Percentiles rank a stretch among this genome's conserved stretches.
These are phyloP conservation scores for Turnix velox DNA, from an alignment of 2,113 vertebrate genomes.

Conservation along the genomic window DNA sequence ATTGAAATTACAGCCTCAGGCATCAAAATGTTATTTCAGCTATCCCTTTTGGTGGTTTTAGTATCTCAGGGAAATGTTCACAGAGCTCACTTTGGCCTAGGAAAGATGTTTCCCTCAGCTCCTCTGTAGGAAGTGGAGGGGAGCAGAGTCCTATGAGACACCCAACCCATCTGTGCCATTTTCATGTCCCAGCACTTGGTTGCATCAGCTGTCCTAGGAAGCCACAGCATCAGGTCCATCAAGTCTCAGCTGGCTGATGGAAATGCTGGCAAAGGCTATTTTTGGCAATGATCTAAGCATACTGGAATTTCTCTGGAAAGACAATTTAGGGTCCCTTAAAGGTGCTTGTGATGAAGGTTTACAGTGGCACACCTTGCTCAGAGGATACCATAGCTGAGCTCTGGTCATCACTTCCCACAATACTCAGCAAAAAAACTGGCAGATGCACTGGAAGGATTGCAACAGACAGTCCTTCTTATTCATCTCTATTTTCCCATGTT, in stretches of 20 bases:
- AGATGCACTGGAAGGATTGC: conserved; percentile 7
- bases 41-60: not conserved
- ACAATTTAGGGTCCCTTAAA: not conserved
- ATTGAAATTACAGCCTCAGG: not conserved
- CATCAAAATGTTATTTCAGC: not conserved
- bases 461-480: conserved; percentile 21
- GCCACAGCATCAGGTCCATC: not conserved
- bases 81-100: not conserved
- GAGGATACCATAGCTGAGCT: not conserved
- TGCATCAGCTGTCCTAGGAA: not conserved
- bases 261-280: not conserved
- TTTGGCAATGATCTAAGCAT: not conserved
- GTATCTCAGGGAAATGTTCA: not conserved
- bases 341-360: not conserved
- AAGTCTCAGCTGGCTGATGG: not conserved
- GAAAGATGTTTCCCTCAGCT: not conserved
- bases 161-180: rapidly evolving
- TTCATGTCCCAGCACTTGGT: not conserved
- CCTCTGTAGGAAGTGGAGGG: not conserved
- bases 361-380: not conserved
- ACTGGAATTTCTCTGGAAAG: not conserved
- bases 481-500: conserved; percentile 7
- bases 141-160: not conserved
- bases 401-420: not conserved
- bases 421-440: not conserved